phyloP scores from a whole-genome alignment of 92 coral and sea anemone genomes.

The Epizoanthus scotinus region DNA sequence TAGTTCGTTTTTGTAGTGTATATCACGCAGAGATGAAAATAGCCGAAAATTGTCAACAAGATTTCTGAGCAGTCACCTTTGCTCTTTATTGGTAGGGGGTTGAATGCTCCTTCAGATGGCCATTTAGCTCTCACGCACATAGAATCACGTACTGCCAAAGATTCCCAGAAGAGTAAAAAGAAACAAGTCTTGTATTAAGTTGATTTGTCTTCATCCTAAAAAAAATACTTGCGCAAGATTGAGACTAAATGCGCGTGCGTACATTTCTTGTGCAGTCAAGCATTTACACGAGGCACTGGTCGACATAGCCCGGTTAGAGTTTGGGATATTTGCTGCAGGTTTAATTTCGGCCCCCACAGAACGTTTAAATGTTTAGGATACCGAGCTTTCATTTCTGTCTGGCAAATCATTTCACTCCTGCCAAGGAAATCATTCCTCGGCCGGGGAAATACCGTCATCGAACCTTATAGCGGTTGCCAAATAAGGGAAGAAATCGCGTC shows the following conservation, averaged over 20 bases:
- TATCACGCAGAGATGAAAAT: slow-evolving; percentile 24
- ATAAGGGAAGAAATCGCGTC: not conserved
- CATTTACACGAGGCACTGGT: not conserved
- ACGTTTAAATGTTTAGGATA: not conserved
- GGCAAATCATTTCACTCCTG: slow-evolving; percentile 1
- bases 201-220: too few relatives aligned
- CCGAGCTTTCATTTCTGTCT: slow-evolving; percentile 5
- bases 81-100: not conserved
- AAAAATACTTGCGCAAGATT: too few relatives aligned
- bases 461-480: not conserved
- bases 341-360: not conserved
- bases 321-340: not conserved
- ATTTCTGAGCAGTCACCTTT: not conserved
- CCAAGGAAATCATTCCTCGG: too few relatives aligned
- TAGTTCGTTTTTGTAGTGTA: not conserved
- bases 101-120: not conserved
- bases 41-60: not conserved
- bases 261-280: too few relatives aligned
- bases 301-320: not conserved
- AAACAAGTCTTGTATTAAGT: too few relatives aligned
- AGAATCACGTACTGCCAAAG: too few relatives aligned
- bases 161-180: too few relatives aligned
- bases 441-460: too few relatives aligned
- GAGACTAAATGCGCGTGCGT: too few relatives aligned
- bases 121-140: not conserved